These are phyloP conservation scores for Gymnocypris eckloni DNA, from an alignment of 2,797 vertebrate genomes.

Conservation along the genomic window DNA sequence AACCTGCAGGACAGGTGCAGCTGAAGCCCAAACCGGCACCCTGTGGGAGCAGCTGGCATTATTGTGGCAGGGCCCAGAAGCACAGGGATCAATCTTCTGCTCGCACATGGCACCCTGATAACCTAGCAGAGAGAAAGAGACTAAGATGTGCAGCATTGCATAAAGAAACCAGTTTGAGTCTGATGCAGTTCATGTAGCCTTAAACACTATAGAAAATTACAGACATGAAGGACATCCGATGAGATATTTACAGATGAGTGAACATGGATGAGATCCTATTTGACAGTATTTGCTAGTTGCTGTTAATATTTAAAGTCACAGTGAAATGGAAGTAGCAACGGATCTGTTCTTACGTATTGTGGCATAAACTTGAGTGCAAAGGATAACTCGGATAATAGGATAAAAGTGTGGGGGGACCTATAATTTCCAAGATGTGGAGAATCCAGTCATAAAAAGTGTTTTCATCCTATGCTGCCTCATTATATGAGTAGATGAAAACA, in stretches of 20 bases:
- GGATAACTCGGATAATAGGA: too few relatives aligned
- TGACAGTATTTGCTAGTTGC: background rate
- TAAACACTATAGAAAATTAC: background rate
- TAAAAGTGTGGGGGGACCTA: too few relatives aligned
- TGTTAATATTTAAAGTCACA: background rate
- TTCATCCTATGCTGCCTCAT: too few relatives aligned
- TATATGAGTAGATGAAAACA: too few relatives aligned
- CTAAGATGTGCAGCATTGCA: background rate
- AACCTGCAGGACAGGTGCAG: constrained; percentile 91
- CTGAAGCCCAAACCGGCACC: constrained; percentile 82
- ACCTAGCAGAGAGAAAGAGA: constrained; percentile 72
- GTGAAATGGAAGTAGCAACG: background rate
- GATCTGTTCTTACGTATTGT: background rate
- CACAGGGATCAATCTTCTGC: constrained; percentile 90
- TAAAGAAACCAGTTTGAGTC: background rate
- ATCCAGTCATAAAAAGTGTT: too few relatives aligned
- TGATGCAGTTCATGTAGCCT: background rate
- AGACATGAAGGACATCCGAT: background rate
- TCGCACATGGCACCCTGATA: constrained; percentile 89
- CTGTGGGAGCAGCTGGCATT: constrained; percentile 90
- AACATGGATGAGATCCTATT: background rate
- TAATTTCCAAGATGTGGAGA: too few relatives aligned
- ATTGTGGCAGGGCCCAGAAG: constrained; percentile 90
- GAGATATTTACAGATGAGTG: background rate
- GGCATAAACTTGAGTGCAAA: background rate